These are phyloP conservation scores for Columba livia DNA, from an alignment of 2,113 vertebrate species.

Conservation along the genomic window DNA sequence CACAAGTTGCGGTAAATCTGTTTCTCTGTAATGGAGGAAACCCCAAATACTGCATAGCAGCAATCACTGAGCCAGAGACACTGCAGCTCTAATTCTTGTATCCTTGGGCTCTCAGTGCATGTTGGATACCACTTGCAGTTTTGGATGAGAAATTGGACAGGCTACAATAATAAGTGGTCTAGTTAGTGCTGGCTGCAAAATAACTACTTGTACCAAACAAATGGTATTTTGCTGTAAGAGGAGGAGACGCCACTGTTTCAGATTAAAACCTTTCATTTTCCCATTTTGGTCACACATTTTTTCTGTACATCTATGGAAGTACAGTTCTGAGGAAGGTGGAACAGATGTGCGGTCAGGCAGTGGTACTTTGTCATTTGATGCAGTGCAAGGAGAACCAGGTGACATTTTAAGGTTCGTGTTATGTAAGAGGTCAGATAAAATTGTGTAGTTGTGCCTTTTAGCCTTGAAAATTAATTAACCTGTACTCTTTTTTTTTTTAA, in stretches of 20 bases:
- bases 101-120: constrained; percentile 30
- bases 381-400: not conserved
- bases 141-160: constrained; percentile 31
- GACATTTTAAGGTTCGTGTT: not conserved
- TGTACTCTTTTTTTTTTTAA: not conserved
- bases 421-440: not conserved
- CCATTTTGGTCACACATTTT: not conserved
- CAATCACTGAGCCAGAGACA: not conserved
- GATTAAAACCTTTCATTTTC: constrained; percentile 2
- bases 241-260: not conserved
- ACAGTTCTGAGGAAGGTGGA: not conserved
- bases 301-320: not conserved
- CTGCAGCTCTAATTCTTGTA: constrained; percentile 27
- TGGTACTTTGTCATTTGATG: not conserved
- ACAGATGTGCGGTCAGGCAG: not conserved
- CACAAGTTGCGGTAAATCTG: constrained; percentile 1
- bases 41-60: not conserved
- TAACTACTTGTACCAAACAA: constrained; percentile 9
- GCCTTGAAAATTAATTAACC: not conserved
- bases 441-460: not conserved
- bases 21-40: constrained; percentile 13
- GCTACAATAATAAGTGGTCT: constrained; percentile 26
- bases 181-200: constrained; percentile 34
- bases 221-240: not conserved
- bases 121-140: constrained; percentile 4